Conservation (phyloP, 2,797 vertebrate species). For the Liparis tanakae region DNA sequence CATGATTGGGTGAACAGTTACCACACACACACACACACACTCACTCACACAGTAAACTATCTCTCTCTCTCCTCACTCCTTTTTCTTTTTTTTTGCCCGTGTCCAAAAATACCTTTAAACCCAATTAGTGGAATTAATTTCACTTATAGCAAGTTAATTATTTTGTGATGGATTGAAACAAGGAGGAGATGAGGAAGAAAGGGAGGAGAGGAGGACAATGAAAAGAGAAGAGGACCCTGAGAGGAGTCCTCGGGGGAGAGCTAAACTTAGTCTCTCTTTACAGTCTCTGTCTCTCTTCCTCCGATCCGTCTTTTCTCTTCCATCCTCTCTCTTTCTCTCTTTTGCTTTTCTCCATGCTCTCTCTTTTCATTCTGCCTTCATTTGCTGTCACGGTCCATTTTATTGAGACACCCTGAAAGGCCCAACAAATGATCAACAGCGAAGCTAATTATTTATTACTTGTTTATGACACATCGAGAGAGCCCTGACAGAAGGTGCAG, state of each 20-base stretch:
- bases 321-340: not conserved
- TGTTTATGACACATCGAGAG: not conserved
- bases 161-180: conserved; percentile 84
- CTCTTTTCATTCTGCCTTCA: conserved; percentile 12
- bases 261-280: conserved; percentile 78
- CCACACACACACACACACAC: not conserved
- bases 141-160: conserved; percentile 90
- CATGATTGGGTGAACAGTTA: conserved; percentile 52
- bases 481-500: conserved; percentile 15
- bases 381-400: conserved; percentile 11
- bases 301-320: conserved; percentile 42
- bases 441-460: conserved; percentile 24
- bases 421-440: conserved; percentile 20
- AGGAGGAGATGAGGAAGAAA: conserved; percentile 74
- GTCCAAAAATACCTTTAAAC: conserved; percentile 82
- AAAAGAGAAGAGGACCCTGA: conserved; percentile 76
- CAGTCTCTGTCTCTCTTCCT: conserved; percentile 55
- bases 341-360: conserved; percentile 11
- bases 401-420: conserved; percentile 19
- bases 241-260: conserved; percentile 75
- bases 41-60: not conserved
- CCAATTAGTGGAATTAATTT: conserved; percentile 90
- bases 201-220: conserved; percentile 64
- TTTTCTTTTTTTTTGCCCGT: conserved; percentile 38
- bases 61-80: conserved; percentile 23